Evolutionary conservation across 2,888 invertebrate genomes (phyloP), one percentile per base, ranked within the genome.

Genomic region (Macrosoma leucophasiata): DNA sequence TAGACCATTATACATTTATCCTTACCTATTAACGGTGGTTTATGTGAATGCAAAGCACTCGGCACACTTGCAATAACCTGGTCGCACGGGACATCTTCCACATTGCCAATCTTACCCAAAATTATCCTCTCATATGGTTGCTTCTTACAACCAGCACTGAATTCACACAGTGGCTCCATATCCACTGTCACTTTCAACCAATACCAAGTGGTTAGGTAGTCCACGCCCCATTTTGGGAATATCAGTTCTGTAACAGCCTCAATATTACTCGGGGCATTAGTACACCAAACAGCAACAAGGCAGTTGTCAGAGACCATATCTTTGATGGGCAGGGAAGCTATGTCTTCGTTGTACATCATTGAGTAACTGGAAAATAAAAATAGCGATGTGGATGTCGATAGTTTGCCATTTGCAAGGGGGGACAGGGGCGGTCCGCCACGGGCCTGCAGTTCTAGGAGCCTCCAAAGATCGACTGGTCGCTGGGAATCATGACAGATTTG

Each of bases 31-130:
- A 98, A 73, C 1, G 97, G 96, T 21, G 97, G 97, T 74, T 98
- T 98, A 66, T 97, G 96, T 0, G 98, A 98, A 75, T 98, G 97
- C 37, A 97, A 85, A 9, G 93, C 91, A 76, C 96, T 96, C 0
- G 98, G 97, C 12, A 96, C 85, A 68, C 96, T 96, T 10, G 94
- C 72, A 33, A 97, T 64, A 24, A 95, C 57, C 60, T 88, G 88
- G 3, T 85, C 70, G 41, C 85, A 65, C 2, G 84, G 68, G 46
- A 86, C 50, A 24, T 58, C 42, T 5, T 48, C 44, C 1, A 76
- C 44, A 23, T 62, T 47, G 1, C 81, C 75, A 35, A 72, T 55
- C 52, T 66, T 72, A 0, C 84, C 82, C 14, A 84, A 35, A n/a
- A 84, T 64, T 14, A 97, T 70, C 52, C 90, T 87, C 73, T 98